Evolutionary conservation across 2,113 vertebrate species (phyloP), one percentile per base, ranked within the genome.

Genomic region (Gobius niger): DNA sequence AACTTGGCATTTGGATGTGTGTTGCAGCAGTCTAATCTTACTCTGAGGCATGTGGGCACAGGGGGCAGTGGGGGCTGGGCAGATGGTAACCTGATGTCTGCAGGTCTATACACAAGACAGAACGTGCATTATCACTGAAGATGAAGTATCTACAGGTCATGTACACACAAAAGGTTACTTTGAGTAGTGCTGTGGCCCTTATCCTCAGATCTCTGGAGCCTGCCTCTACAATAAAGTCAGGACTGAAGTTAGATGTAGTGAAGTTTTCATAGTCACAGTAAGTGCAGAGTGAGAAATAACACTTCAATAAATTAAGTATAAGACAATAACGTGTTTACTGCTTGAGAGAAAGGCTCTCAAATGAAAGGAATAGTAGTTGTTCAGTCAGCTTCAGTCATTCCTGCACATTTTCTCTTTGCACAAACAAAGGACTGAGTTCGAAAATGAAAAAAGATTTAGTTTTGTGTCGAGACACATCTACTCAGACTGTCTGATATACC

Each of bases 401-500:
- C 77, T 75, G 85, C 82, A 80, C 82, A 70, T 76, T 72, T 67
- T 85, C 51, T 44, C 15, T 82, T 85, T 77, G 77, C 83, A 74
- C 68, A 53, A 34, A 74, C 61, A 71, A 77, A 77, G 53, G 67
- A 41, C 47, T 47, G 44, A 71, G 76, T 72, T 70, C 75, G 71
- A 74, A 70, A 76, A 73, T 76, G 49, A 16, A 85, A 80, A 78
- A 67, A 70, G 84, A 85, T 88, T 90, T 88, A 80, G 74, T 79
- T 78, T 84, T 40, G 63, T 82, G 80, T 80, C 77, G 77, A 85
- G 86, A 87, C 86, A 78, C 86, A 85, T 78, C 82, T 85, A 82
- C 85, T 90, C 84, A 89, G 84, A 81, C 82, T 86, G 82, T 90
- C 89, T 90, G 88, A 88, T 82, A 84, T 86, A 87, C 70, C 24